phyloP scores from a whole-genome alignment of 2,113 vertebrate species.

The Hydrochoerus hydrochaeris region DNA sequence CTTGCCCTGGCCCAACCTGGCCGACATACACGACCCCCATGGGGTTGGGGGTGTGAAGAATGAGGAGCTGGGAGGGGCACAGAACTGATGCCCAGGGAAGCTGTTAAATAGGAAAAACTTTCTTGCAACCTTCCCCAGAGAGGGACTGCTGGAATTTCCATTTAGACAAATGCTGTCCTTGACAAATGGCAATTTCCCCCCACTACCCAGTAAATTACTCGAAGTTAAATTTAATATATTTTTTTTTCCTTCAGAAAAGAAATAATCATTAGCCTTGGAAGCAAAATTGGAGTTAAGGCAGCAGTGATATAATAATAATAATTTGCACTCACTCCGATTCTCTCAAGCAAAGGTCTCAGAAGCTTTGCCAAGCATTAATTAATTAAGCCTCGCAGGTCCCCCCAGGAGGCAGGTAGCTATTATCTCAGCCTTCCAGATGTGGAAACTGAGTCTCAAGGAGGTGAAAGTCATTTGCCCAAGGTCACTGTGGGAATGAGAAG shows the following conservation, averaged over 20 bases:
- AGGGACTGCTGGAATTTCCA: background rate
- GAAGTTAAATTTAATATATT: conserved; percentile 70
- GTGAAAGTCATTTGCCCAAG: conserved; percentile 65
- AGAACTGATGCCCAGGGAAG: background rate
- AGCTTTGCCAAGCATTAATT: conserved; percentile 80
- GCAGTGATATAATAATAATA: conserved; percentile 73
- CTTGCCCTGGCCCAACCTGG: background rate
- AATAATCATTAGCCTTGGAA: conserved; percentile 73
- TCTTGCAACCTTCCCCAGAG: background rate
- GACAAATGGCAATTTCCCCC: conserved; percentile 40
- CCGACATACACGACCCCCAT: rapidly evolving
- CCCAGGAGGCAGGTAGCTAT: conserved; percentile 67
- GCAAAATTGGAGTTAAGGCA: conserved; percentile 66
- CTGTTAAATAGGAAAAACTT: background rate
- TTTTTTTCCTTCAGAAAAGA: conserved; percentile 70
- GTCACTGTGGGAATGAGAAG: conserved; percentile 55
- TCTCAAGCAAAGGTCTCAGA: conserved; percentile 72
- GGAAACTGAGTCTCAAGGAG: conserved; percentile 77
- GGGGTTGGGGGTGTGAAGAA: background rate
- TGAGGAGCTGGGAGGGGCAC: too few species aligned
- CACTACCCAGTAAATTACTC: conserved; percentile 47
- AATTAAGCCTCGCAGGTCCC: conserved; percentile 72
- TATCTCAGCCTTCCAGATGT: conserved; percentile 76
- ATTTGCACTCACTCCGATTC: conserved; percentile 57
- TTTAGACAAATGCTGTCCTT: conserved; percentile 8